A percentile compares a stretch with the other conserved stretches of the same genome.
phyloP scores from a whole-genome alignment of 2,888 invertebrate species.

The Ormia ochracea region DNA sequence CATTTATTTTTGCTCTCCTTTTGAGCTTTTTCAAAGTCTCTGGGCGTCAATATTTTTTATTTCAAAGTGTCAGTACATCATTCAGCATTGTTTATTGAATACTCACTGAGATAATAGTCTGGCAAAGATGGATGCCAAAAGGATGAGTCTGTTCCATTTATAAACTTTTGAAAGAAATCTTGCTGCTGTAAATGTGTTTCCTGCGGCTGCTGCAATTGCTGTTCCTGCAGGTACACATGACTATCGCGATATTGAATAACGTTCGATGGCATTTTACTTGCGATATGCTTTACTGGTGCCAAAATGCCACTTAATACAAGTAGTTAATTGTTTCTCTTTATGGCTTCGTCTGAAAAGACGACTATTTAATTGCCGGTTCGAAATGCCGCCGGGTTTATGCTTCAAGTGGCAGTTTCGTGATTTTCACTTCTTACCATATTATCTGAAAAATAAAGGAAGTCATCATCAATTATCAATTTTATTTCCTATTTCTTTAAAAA shows the following conservation, averaged over 20 bases:
- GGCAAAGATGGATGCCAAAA: constrained; percentile 67
- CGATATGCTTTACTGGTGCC: background rate
- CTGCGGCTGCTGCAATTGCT: background rate
- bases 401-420: background rate
- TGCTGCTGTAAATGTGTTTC: too few species aligned
- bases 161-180: background rate
- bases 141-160: constrained; percentile 40
- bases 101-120: constrained; percentile 73
- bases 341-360: background rate
- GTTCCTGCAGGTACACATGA: background rate
- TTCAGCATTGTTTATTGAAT: background rate
- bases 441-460: constrained; percentile 10
- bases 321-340: constrained; percentile 1
- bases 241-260: background rate
- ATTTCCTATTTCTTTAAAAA: constrained; percentile 26
- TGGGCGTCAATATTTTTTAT: too few species aligned
- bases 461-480: background rate
- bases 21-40: too few species aligned
- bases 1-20: too few species aligned
- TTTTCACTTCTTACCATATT: background rate
- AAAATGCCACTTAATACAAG: constrained; percentile 30
- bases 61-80: too few species aligned
- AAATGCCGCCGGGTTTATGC: background rate
- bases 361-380: background rate
- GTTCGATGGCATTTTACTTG: constrained; percentile 22